Evolutionary conservation across 1,140 invertebrate species (phyloP), one percentile per base, ranked within the genome.

Genomic region (Wasmannia auropunctata): DNA sequence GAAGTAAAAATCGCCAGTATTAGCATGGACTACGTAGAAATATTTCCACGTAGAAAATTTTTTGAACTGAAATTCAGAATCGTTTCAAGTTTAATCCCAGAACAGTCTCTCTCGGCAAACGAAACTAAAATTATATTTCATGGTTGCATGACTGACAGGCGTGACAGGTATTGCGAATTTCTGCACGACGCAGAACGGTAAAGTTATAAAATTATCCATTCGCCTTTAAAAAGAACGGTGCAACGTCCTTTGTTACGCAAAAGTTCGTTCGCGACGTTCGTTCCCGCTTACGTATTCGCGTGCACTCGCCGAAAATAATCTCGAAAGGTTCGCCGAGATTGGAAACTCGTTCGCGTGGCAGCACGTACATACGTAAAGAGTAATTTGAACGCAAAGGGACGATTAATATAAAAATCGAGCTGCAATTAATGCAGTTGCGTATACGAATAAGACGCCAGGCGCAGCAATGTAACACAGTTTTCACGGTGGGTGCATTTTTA

Each of bases 201-300:
- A n/a, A 62, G 43, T 43, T 43, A 54, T 25, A 8, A 49, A 40
- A n/a, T 25, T 34, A 6, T 19, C n/a, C 16, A 7, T 25, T 76
- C 49, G 22, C 67, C 31, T 80, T 40, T 3, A 11, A 58, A 56
- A 86, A 86, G 75, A 51, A 16, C 14, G 19, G 49, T 37, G 28
- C 40, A 22, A 31, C 43, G 22, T 40, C 46, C 25, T 11, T 58
- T 67, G 43, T 88, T 88, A 74, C 40, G 56, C 62, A 87, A 88
- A 88, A 63, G 11, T 65, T 83, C 34, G 11, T 65, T 83, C 34
- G 70, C 28, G 19, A 81, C 49, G 19, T 49, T 77, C 56, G 40
- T 54, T 31, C 3, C 1, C n/a, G 43, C 7, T 63, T 43, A 49
- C 11, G 43, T 67, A 49, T 19, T 54, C 6, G 25, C 11, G 6